Evolutionary conservation across 2,888 invertebrate genomes (phyloP).

Genomic region (Seladonia tumulorum): DNA sequence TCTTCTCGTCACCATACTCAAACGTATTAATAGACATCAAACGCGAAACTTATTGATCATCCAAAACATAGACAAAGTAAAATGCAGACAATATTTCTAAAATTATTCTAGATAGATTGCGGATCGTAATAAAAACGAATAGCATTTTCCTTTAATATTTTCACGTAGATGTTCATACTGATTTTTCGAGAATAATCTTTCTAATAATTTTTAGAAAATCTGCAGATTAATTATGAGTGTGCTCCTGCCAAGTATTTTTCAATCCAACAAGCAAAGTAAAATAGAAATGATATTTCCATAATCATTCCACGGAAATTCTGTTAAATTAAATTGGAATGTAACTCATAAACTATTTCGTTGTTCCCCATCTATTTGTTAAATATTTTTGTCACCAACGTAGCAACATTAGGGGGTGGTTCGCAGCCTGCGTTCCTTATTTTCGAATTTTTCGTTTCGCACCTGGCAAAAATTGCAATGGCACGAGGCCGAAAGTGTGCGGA

Average conservation of each 20-base stretch:
- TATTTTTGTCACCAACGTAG: background rate
- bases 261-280: background rate
- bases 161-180: too few relatives aligned
- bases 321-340: background rate
- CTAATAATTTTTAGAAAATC: background rate
- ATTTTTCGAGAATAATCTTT: too few relatives aligned
- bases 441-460: background rate
- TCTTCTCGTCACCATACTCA: too few relatives aligned
- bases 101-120: too few relatives aligned
- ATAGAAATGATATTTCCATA: background rate
- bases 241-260: background rate
- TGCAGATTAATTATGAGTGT: background rate
- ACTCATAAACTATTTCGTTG: background rate
- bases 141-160: too few relatives aligned
- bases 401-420: background rate
- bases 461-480: background rate
- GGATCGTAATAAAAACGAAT: too few relatives aligned
- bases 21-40: too few relatives aligned
- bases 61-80: too few relatives aligned
- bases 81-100: too few relatives aligned
- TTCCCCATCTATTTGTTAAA: background rate
- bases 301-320: background rate
- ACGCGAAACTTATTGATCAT: too few relatives aligned
- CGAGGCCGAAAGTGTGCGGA: background rate
- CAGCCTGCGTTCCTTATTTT: background rate